Conservation (phyloP, 2,797 vertebrate genomes). For the Phataginus tetradactyla region DNA sequence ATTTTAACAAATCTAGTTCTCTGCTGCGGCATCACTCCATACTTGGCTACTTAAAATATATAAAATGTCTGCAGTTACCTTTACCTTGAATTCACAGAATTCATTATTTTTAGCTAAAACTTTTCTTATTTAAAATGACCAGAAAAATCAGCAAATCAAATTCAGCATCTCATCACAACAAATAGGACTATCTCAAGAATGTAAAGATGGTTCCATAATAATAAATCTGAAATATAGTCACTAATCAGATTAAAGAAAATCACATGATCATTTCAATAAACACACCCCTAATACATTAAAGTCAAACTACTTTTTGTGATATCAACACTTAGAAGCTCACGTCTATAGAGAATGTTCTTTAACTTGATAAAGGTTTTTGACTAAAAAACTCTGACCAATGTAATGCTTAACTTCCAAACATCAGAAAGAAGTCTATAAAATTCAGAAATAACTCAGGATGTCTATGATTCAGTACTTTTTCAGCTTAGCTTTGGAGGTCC, state of each 20-base stretch:
- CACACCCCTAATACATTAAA: neutral
- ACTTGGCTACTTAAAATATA: conserved; percentile 31
- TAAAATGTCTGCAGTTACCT: neutral
- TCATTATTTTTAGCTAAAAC: neutral
- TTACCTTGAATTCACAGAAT: conserved; percentile 3
- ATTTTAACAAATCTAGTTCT: conserved; percentile 17
- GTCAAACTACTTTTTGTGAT: neutral
- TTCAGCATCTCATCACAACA: neutral
- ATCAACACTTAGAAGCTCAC: neutral
- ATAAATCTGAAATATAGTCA: conserved; percentile 23
- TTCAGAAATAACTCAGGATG: neutral
- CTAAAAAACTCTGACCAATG: neutral
- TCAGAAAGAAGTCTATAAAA: conserved; percentile 14
- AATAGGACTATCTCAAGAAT: neutral
- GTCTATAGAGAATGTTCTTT: neutral
- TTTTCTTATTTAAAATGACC: conserved; percentile 40
- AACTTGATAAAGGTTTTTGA: neutral
- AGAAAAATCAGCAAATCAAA: conserved; percentile 39
- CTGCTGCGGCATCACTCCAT: neutral
- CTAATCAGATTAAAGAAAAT: conserved; percentile 6
- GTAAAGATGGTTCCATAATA: neutral
- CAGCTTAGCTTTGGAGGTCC: neutral
- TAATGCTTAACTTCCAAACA: neutral
- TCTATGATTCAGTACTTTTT: neutral
- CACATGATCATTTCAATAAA: conserved; percentile 24